A percentile compares a stretch with the other conserved stretches of the same genome.
Conservation (phyloP, 2,797 vertebrate genomes). For the Tarsius wallacei region DNA sequence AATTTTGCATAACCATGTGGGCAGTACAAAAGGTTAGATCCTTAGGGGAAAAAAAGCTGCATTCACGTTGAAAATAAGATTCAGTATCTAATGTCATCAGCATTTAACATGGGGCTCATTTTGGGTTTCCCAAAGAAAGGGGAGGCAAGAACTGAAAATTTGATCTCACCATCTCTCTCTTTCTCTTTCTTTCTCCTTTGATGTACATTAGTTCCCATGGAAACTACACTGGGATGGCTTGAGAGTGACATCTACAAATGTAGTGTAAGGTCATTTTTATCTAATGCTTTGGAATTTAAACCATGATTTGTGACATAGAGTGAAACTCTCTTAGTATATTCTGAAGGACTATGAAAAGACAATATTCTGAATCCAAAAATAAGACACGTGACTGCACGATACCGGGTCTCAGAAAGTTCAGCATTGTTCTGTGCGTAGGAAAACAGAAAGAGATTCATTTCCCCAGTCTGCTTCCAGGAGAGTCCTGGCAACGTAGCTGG, state of each 20-base stretch:
- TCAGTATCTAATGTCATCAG: slow-evolving; percentile 45
- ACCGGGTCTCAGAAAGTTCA: slow-evolving; percentile 64
- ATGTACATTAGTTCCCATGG: slow-evolving; percentile 87
- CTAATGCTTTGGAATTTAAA: slow-evolving; percentile 85
- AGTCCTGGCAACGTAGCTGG: not conserved
- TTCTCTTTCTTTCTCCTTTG: slow-evolving; percentile 71
- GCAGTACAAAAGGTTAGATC: not conserved
- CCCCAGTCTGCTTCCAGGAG: slow-evolving; percentile 10
- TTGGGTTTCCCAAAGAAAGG: slow-evolving; percentile 60
- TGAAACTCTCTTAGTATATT: slow-evolving; percentile 77
- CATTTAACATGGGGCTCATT: slow-evolving; percentile 52
- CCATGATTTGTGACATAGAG: slow-evolving; percentile 75
- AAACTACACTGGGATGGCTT: slow-evolving; percentile 78
- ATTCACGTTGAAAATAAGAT: slow-evolving; percentile 26
- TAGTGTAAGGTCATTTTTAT: slow-evolving; percentile 84
- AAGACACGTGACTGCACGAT: slow-evolving; percentile 52
- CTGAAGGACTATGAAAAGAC: slow-evolving; percentile 80
- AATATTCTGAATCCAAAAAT: slow-evolving; percentile 74
- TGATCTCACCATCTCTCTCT: slow-evolving; percentile 60
- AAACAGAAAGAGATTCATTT: slow-evolving; percentile 45
- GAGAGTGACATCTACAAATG: slow-evolving; percentile 81
- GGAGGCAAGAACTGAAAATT: slow-evolving; percentile 55
- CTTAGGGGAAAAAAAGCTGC: not conserved
- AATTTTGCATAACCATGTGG: not conserved
- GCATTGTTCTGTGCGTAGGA: not conserved